phyloP scores from a whole-genome alignment of 2,888 invertebrate species.

The Trachelus troglodyta region DNA sequence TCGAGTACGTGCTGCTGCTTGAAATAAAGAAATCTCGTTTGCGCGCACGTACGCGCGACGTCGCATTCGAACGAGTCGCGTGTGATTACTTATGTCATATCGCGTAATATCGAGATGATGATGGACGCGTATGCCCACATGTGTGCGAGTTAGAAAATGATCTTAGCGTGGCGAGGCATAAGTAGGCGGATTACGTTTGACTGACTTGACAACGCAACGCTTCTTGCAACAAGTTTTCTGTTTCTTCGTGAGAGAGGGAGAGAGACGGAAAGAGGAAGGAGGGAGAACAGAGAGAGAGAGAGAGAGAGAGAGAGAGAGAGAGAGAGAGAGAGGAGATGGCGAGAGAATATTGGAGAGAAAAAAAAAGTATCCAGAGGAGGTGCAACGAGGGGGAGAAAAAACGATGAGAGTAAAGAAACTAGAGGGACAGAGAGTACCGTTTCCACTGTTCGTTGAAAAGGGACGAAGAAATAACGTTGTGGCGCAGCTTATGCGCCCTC shows the following conservation, averaged over 20 bases:
- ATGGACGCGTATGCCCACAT: neutral
- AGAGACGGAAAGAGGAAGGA: constrained; percentile 11
- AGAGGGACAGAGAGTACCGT: constrained; percentile 47
- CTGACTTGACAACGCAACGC: constrained; percentile 51
- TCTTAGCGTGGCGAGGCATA: constrained; percentile 23
- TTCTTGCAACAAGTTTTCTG: constrained; percentile 46
- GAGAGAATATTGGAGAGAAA: neutral
- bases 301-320: constrained; percentile 8
- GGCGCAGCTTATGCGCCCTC: constrained; percentile 64
- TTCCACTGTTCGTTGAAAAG: constrained; percentile 59
- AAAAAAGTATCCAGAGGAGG: neutral
- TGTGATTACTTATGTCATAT: neutral
- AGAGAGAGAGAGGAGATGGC: constrained; percentile 13
- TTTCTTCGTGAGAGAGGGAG: constrained; percentile 18
- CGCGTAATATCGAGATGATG: constrained; percentile 8
- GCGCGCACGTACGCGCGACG: constrained; percentile 13
- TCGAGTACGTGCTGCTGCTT: neutral
- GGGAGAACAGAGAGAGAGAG: constrained; percentile 6
- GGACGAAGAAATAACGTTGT: constrained; percentile 64
- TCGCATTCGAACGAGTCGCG: neutral
- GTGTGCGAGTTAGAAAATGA: constrained; percentile 5
- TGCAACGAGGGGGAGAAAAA: constrained; percentile 15
- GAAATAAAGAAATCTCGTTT: constrained; percentile 3
- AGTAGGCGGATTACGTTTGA: constrained; percentile 57
- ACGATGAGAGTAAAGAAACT: constrained; percentile 15